Base-by-base conservation (phyloP, 2,888 invertebrate genomes). In the Salticus scenicus region DNA sequence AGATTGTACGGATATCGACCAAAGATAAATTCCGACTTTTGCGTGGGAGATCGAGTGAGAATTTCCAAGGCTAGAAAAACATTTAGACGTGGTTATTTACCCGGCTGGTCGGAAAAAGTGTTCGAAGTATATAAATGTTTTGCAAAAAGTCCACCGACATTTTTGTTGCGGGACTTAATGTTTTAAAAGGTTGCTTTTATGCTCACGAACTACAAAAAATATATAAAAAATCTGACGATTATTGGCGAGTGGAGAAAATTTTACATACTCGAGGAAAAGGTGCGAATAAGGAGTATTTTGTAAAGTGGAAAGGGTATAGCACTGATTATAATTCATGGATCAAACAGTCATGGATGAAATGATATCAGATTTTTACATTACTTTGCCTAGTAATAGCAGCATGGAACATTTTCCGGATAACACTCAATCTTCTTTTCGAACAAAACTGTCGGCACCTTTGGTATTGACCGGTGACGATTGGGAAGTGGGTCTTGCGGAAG, bases 371-470 rank as follows among this genome's bases (percentile, higher is more conserved):
- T 84, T 84, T 24, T 89, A 88, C 73, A 28, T 89, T 0, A 89
- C 88, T 0, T 70, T 90, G 5, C 87, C 88, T 20, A 88, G 88
- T 33, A 89, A 90, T 70, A 88, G 88, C 28, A 89, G 88, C 10
- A 88, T 88, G 87, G 2, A 79, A 7, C 89, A 89, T 72, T n/a
- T n/a, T n/a, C n/a, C n/a, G n/a, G n/a, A n/a, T n/a, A n/a, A n/a
- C n/a, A n/a, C n/a, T n/a, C n/a, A n/a, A n/a, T n/a, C n/a, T n/a
- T n/a, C n/a, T n/a, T n/a, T 90, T 88, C 79, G 88, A 89, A 0
- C 71, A 88, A 57, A 90, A 90, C 84, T 90, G 71, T 87, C 88
- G 0, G 51, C 86, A 30, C 75, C 83, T 28, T 79, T 89, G 10
- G 47, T 76, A 51, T 75, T 89, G 14, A 63, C 82, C 0, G 89